These are phyloP conservation scores for Pristionchus japonicus DNA, from an alignment of 2,888 invertebrate species.

Conservation along the genomic window DNA sequence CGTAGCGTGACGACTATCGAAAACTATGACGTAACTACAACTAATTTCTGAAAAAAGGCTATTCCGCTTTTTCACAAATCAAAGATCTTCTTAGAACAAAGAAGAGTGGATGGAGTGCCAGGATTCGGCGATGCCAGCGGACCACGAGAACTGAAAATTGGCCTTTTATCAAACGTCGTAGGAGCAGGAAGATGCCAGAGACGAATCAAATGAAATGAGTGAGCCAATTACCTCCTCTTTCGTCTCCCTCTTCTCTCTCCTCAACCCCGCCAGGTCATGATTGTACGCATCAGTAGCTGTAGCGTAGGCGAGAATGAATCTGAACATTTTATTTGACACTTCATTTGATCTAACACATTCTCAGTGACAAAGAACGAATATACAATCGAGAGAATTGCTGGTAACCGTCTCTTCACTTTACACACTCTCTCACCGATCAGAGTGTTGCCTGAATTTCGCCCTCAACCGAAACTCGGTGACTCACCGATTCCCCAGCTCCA, in stretches of 20 bases:
- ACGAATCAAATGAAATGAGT: background rate
- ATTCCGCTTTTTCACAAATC: too few relatives aligned
- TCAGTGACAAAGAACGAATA: too few relatives aligned
- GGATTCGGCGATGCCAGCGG: background rate
- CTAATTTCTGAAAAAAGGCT: too few relatives aligned
- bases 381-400: background rate
- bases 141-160: background rate
- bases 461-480: too few relatives aligned
- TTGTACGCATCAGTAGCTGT: slow-evolving; percentile 55
- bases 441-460: too few relatives aligned
- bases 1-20: too few relatives aligned
- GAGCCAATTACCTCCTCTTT: background rate
- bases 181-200: background rate
- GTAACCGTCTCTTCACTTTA: background rate
- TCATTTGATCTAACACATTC: background rate
- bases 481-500: slow-evolving; percentile 60
- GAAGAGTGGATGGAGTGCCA: slow-evolving; percentile 15
- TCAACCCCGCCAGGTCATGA: background rate
- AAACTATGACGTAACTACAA: too few relatives aligned
- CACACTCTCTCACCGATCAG: too few relatives aligned
- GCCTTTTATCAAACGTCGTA: too few relatives aligned
- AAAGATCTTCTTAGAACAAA: background rate
- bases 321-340: background rate
- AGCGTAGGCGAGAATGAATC: slow-evolving; percentile 61
- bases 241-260: background rate